phyloP scores from a whole-genome alignment of 2,888 invertebrate genomes.

The Eupithecia centaureata region DNA sequence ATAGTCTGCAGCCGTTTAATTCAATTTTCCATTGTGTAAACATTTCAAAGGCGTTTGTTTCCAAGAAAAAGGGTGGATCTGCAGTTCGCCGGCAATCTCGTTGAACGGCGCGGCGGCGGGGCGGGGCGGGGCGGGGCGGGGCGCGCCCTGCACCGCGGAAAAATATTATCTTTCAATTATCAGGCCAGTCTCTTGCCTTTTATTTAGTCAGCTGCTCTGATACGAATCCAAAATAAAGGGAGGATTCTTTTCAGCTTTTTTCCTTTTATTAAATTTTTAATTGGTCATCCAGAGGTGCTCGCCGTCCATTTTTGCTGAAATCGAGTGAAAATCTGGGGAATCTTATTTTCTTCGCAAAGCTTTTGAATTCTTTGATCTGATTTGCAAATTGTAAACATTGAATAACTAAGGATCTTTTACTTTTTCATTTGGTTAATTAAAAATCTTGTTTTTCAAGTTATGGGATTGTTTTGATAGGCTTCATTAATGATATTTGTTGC shows the following conservation, averaged over 20 bases:
- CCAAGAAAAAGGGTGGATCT: constrained; percentile 49
- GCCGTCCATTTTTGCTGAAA: constrained; percentile 37
- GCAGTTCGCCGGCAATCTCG: constrained; percentile 50
- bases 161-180: constrained; percentile 78
- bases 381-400: constrained; percentile 30
- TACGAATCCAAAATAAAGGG: constrained; percentile 66
- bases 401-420: constrained; percentile 17
- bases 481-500: not conserved
- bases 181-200: constrained; percentile 57
- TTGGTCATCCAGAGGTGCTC: constrained; percentile 42
- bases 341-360: constrained; percentile 27
- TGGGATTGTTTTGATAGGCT: constrained; percentile 7
- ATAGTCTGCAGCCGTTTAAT: constrained; percentile 33
- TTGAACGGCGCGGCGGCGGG: constrained; percentile 20
- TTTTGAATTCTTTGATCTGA: constrained; percentile 34
- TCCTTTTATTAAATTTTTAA: constrained; percentile 47
- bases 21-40: constrained; percentile 46
- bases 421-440: constrained; percentile 17
- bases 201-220: constrained; percentile 68
- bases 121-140: not conserved
- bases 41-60: constrained; percentile 50
- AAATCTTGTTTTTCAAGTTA: constrained; percentile 7
- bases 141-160: constrained; percentile 56
- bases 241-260: constrained; percentile 37
- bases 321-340: constrained; percentile 39